phyloP scores from a whole-genome alignment of 2,888 invertebrate genomes.

The Trichogramma dendrolimi region DNA sequence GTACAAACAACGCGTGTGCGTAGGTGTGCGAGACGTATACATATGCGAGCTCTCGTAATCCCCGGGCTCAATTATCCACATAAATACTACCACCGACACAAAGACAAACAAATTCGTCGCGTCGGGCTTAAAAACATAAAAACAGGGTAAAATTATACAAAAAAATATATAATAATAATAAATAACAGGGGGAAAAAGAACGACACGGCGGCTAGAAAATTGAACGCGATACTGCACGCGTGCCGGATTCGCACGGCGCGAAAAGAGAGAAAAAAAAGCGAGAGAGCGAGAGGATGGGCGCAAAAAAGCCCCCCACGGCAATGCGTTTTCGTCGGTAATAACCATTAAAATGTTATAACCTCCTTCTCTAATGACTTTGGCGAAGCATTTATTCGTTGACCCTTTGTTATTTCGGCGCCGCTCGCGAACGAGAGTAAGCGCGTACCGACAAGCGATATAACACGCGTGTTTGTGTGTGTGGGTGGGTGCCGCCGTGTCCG shows the following conservation, averaged over 20 bases:
- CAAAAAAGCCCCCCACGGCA: too few species aligned
- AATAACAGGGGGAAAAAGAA: too few species aligned
- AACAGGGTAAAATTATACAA: too few species aligned
- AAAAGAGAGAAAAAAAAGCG: not conserved
- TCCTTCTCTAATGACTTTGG: conserved; percentile 28
- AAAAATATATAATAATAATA: too few species aligned
- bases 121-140: too few species aligned
- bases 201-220: too few species aligned
- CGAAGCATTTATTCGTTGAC: conserved; percentile 10
- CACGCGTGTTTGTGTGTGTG: too few species aligned
- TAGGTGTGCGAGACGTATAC: too few species aligned
- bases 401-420: conserved; percentile 13
- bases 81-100: not conserved
- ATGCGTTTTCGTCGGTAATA: conserved; percentile 23
- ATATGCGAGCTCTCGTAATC: not conserved
- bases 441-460: too few species aligned
- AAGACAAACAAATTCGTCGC: not conserved
- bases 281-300: not conserved
- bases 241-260: too few species aligned
- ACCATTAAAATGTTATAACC: conserved; percentile 34
- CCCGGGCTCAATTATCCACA: conserved; percentile 7
- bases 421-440: too few species aligned
- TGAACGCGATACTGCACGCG: not conserved
- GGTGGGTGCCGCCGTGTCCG: not conserved
- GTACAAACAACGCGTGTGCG: too few species aligned